phyloP scores from a whole-genome alignment of 2,113 vertebrate genomes.

The Xenopus laevis region DNA sequence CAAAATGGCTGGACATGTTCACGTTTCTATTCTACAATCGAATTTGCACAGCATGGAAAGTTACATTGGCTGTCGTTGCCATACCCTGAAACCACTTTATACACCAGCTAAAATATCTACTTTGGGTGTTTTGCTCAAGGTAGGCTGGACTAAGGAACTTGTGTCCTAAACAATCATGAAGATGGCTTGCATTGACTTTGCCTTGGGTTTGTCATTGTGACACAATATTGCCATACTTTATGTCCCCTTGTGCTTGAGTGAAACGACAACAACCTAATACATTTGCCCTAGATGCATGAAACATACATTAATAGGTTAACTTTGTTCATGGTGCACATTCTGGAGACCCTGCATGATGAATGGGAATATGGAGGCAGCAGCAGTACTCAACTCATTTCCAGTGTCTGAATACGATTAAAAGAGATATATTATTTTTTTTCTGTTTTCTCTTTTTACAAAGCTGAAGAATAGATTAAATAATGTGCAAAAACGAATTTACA shows the following conservation, averaged over 20 bases:
- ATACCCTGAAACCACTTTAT: neutral
- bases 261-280: neutral
- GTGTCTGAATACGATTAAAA: conserved; percentile 5
- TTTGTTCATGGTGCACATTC: neutral
- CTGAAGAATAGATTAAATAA: conserved; percentile 29
- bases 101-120: neutral
- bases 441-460: conserved; percentile 25
- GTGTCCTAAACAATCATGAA: neutral
- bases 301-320: neutral
- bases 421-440: conserved; percentile 4
- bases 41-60: neutral
- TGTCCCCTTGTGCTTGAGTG: conserved; percentile 33
- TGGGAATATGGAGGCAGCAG: neutral
- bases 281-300: neutral
- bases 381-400: neutral
- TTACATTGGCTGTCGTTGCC: neutral
- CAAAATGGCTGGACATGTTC: neutral
- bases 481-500: conserved; percentile 29
- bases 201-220: neutral
- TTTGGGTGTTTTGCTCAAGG: neutral
- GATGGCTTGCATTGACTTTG: conserved; percentile 16
- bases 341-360: neutral
- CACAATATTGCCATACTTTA: conserved; percentile 9
- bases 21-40: neutral
- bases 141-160: neutral